These are phyloP conservation scores for Drosophila flavopinicola DNA, from an alignment of 2,888 invertebrate genomes.

Conservation along the genomic window DNA sequence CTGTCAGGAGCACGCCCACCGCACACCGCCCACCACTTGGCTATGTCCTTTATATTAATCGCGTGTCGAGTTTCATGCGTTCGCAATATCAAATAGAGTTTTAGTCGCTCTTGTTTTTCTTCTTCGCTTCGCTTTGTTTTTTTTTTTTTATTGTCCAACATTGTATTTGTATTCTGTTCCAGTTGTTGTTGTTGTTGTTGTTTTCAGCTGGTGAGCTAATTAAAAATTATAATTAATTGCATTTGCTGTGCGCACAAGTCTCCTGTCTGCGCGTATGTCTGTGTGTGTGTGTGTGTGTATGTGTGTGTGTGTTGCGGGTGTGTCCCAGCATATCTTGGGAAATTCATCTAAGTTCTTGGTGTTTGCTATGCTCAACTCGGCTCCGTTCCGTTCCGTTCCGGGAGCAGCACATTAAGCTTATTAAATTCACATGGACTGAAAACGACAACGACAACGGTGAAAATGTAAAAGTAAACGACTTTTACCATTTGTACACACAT, in stretches of 20 bases:
- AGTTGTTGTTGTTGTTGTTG: constrained; percentile 30
- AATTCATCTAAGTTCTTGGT: constrained; percentile 76
- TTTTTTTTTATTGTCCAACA: constrained; percentile 25
- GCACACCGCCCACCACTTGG: constrained; percentile 50
- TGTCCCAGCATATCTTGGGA: constrained; percentile 76
- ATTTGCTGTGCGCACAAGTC: constrained; percentile 72
- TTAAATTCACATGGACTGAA: constrained; percentile 67
- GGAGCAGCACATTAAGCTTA: constrained; percentile 74
- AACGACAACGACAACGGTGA: constrained; percentile 28
- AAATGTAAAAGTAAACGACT: constrained; percentile 41
- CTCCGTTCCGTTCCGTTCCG: constrained; percentile 24
- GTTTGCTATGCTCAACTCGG: constrained; percentile 32
- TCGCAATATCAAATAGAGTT: constrained; percentile 65
- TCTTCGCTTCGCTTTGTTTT: not conserved
- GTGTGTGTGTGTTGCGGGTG: constrained; percentile 66
- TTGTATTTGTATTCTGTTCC: constrained; percentile 37
- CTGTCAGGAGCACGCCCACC: constrained; percentile 64
- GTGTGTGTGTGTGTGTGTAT: constrained; percentile 26
- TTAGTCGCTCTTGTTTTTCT: constrained; percentile 49
- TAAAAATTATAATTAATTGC: constrained; percentile 80
- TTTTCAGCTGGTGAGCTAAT: constrained; percentile 63
- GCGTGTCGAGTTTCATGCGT: constrained; percentile 76
- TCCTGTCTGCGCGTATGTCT: constrained; percentile 18
- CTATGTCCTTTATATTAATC: constrained; percentile 67
- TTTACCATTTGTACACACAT: constrained; percentile 56